phyloP scores from a whole-genome alignment of 2,888 invertebrate species.

The Troglohyphantes excavatus region DNA sequence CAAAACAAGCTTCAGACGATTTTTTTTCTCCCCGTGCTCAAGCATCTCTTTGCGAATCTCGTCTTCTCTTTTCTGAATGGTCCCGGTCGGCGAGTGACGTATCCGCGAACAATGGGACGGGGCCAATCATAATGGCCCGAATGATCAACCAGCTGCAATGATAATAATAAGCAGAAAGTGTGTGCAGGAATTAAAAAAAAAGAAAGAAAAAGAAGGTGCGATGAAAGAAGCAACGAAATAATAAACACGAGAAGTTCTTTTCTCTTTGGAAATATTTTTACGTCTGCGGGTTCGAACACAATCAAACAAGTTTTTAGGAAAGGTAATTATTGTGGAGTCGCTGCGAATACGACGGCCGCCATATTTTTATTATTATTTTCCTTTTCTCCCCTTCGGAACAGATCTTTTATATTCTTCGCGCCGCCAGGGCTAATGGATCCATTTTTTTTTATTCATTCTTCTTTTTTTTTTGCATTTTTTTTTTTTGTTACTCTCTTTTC shows the following conservation, averaged over 20 bases:
- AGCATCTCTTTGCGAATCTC: conserved; percentile 7
- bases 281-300: conserved; percentile 65
- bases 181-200: conserved; percentile 45
- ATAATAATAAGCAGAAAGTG: conserved; percentile 72
- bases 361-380: not conserved
- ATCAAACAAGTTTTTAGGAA: conserved; percentile 76
- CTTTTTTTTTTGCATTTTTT: conserved; percentile 32
- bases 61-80: conserved; percentile 75
- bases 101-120: conserved; percentile 75
- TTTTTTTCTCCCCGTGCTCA: conserved; percentile 30
- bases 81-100: conserved; percentile 66
- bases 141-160: conserved; percentile 76
- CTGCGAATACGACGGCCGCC: conserved; percentile 61
- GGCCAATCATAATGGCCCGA: conserved; percentile 66
- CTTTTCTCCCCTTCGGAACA: conserved; percentile 20
- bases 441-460: conserved; percentile 14
- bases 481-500: conserved; percentile 38
- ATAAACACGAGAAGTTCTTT: conserved; percentile 44
- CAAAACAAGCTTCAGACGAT: conserved; percentile 69
- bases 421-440: conserved; percentile 58
- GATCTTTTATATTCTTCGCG: conserved; percentile 67
- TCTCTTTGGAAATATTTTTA: conserved; percentile 50
- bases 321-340: conserved; percentile 77
- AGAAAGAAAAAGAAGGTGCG: conserved; percentile 25
- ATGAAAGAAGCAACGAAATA: conserved; percentile 57